Base-by-base conservation (phyloP, 1,140 invertebrate genomes). In the Antheraea pernyi region DNA sequence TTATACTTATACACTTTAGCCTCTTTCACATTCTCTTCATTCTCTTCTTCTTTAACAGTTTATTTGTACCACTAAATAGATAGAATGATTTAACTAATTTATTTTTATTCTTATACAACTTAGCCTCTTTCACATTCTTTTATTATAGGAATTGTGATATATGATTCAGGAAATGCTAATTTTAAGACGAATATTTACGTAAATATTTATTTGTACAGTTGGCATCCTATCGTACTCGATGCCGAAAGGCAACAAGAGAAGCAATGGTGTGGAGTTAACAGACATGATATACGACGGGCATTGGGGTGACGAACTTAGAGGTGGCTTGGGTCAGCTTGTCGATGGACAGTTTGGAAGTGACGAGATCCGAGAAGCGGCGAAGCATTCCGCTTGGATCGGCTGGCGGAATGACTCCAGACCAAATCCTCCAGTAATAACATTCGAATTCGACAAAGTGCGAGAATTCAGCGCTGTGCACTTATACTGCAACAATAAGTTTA, bases 251-350 rank as follows among this genome's bases (percentile, higher is more conserved):
- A 92, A 94, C 74, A 93, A 93, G n/a, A 95, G 98, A 72, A 98
- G 97, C 74, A 95, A 93, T 64, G 95, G 96, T 76, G 95, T 97
- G 77, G 97, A 98, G 86, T 95, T 99, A 59, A 97, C 96, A 71
- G 98, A 99, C 88, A 95, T 96, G 75, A 97, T 96, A 48, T 99
- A 99, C 92, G 98, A 99, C 90, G 98, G 98, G 2, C 94, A 95
- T 68, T 96, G 97, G 93, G 95, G 94, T 3, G 94, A 94, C 59
- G 93, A 94, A 76, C 94, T 98, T 67, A 93, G 93, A 16, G 95
- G 96, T 19, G 98, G 98, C 3, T 89, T 99, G 8, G 98, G 98
- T 22, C 97, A 98, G 88, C 94, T 99, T 60, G 96, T 96, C n/a
- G 98, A 99, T 87, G 98, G 98, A 0, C 82, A 82, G 70, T 89